Conservation (phyloP, 2,797 vertebrate genomes). For the Myiotriccus ornatus region DNA sequence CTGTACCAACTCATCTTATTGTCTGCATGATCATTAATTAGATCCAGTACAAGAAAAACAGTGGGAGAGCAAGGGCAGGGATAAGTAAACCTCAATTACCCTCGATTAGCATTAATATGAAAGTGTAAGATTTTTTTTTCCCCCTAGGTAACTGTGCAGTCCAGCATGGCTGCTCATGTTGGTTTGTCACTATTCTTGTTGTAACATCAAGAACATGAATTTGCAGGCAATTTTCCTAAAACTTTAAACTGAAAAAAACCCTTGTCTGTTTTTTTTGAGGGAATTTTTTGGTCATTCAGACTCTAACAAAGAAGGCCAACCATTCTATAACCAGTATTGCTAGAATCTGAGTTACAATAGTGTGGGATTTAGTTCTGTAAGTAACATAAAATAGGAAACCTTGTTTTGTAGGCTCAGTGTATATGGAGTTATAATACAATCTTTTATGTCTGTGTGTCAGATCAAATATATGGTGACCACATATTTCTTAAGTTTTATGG, state of each 20-base stretch:
- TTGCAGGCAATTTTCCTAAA: not conserved
- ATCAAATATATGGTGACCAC: not conserved
- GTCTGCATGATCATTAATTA: not conserved
- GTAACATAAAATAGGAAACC: not conserved
- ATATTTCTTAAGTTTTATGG: not conserved
- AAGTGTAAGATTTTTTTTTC: not conserved
- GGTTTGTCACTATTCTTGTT: not conserved
- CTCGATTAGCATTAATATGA: fast-evolving
- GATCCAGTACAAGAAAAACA: not conserved
- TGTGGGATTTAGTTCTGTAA: not conserved
- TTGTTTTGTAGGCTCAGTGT: not conserved
- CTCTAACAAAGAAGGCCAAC: not conserved
- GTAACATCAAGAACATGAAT: not conserved
- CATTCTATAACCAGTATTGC: not conserved
- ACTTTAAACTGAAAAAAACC: not conserved
- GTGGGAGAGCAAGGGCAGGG: not conserved
- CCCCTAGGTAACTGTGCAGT: not conserved
- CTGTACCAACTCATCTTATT: not conserved
- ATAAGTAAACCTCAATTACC: not conserved
- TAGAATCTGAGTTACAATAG: not conserved
- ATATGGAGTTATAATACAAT: not conserved
- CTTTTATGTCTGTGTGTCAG: not conserved
- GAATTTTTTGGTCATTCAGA: not conserved
- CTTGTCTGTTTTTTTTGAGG: not conserved
- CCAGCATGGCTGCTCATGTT: not conserved